Conservation (phyloP, 2,888 invertebrate species). For the Stegana nigrithorax region DNA sequence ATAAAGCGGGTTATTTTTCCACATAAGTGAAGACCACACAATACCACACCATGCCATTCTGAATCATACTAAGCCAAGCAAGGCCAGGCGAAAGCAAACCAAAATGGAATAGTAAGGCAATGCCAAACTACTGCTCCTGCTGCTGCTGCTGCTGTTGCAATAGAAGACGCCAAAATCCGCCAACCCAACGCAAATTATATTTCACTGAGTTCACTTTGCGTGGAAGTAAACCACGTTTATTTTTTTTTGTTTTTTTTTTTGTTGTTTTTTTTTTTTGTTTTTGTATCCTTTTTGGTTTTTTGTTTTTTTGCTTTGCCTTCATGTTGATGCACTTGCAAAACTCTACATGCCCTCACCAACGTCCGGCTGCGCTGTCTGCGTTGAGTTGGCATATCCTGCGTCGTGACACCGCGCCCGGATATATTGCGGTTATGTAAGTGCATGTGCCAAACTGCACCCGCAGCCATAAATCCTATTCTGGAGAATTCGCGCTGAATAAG, state of each 20-base stretch:
- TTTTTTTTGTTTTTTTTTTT: not conserved
- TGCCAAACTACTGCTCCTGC: too few species aligned
- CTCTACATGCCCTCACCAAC: too few species aligned
- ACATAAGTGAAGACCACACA: not conserved
- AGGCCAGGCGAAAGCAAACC: too few species aligned
- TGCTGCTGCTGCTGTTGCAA: not conserved
- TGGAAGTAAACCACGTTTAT: not conserved
- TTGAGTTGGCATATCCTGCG: not conserved
- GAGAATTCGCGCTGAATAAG: constrained; percentile 1
- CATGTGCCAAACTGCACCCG: constrained; percentile 1
- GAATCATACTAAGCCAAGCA: too few species aligned
- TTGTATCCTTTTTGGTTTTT: too few species aligned
- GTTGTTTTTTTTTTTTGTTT: not conserved
- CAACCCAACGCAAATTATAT: not conserved
- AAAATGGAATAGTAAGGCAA: too few species aligned
- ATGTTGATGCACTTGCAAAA: too few species aligned
- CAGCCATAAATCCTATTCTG: constrained; percentile 1
- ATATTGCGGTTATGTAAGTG: constrained; percentile 1
- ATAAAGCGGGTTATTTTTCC: constrained; percentile 1
- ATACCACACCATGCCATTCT: too few species aligned
- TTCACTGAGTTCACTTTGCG: not conserved
- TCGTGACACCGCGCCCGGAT: not conserved
- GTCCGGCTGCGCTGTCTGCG: too few species aligned
- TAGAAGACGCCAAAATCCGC: too few species aligned
- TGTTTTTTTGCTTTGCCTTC: too few species aligned